These are phyloP conservation scores for Alces alces DNA, from an alignment of 2,113 vertebrate species.

Conservation along the genomic window DNA sequence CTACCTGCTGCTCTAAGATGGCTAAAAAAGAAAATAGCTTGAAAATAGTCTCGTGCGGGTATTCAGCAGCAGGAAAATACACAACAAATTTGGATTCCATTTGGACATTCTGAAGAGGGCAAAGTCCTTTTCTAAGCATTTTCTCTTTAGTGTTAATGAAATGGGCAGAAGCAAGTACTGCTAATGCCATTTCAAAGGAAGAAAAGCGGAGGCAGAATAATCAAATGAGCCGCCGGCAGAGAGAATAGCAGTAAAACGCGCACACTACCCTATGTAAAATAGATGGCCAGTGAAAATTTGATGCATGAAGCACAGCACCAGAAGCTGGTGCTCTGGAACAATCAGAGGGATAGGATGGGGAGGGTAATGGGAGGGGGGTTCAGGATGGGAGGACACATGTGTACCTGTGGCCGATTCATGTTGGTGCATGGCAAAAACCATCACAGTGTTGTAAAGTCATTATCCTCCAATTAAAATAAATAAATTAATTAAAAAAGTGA, in stretches of 20 bases:
- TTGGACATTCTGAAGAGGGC: background rate
- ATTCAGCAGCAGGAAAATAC: background rate
- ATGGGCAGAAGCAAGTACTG: background rate
- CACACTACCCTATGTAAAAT: background rate
- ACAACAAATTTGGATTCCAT: background rate
- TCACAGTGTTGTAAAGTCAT: background rate
- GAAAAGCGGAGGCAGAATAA: background rate
- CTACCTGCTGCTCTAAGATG: background rate
- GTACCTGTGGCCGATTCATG: background rate
- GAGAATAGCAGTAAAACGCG: background rate
- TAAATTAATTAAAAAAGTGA: background rate
- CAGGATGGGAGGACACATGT: background rate
- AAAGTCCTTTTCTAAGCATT: background rate
- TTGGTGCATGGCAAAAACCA: background rate
- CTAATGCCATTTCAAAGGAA: background rate
- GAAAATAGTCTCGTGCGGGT: background rate
- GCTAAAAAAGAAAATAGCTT: background rate
- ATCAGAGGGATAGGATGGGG: background rate
- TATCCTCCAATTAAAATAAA: background rate
- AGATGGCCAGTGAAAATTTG: background rate
- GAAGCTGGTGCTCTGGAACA: background rate
- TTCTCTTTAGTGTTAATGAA: background rate
- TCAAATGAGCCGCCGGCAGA: background rate
- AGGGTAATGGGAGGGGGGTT: background rate
- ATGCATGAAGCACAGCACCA: background rate